A percentile compares a stretch with the other conserved stretches of the same genome.
Conservation (phyloP, 2,888 invertebrate species). For the Pristionchus entomophagus region DNA sequence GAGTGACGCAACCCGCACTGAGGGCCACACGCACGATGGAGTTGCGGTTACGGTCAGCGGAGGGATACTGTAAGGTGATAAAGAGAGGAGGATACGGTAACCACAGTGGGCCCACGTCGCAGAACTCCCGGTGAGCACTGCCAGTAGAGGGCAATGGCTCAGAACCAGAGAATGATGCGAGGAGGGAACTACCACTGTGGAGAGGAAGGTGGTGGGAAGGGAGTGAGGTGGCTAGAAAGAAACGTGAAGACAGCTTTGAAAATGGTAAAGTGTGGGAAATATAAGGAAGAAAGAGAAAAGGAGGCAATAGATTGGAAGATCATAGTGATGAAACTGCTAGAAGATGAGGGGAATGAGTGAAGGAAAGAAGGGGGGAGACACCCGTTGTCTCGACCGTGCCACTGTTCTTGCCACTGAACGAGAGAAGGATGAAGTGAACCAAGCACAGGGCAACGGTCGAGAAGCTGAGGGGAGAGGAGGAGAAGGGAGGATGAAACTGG, state of each 20-base stretch:
- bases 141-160: not conserved
- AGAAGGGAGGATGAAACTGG: not conserved
- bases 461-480: not conserved
- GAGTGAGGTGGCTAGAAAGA: too few species aligned
- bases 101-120: not conserved
- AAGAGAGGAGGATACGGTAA: too few species aligned
- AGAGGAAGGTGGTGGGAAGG: not conserved
- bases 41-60: too few species aligned
- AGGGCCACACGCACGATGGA: too few species aligned
- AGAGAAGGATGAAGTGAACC: not conserved
- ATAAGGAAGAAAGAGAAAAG: too few species aligned
- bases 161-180: not conserved
- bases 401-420: conserved; percentile 19
- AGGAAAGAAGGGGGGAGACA: not conserved
- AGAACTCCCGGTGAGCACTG: conserved; percentile 33
- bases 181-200: conserved; percentile 3
- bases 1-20: not conserved
- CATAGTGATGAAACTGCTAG: too few species aligned
- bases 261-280: too few species aligned
- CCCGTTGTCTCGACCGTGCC: conserved; percentile 25
- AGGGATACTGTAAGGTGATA: too few species aligned
- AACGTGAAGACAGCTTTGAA: too few species aligned
- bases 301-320: too few species aligned
- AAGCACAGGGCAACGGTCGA: conserved; percentile 22
- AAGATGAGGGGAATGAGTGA: too few species aligned